These are phyloP conservation scores for Cariama cristata DNA, from an alignment of 2,113 vertebrate genomes.

Conservation along the genomic window DNA sequence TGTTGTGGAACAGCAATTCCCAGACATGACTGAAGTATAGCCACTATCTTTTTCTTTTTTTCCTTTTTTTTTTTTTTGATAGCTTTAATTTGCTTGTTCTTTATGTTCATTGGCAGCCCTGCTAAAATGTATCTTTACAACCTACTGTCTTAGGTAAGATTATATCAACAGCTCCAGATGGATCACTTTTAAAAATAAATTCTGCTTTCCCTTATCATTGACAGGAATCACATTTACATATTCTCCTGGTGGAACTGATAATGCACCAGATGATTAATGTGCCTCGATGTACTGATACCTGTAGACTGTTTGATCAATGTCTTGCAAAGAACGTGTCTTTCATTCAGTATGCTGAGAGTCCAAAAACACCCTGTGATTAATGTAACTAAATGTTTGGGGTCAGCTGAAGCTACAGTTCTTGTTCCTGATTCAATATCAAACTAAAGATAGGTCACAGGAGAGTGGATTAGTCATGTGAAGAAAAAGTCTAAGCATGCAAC, in stretches of 20 bases:
- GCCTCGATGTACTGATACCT: constrained; percentile 94
- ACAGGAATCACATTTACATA: constrained; percentile 99
- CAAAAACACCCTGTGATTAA: constrained; percentile 90
- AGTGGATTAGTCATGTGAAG: constrained; percentile 85
- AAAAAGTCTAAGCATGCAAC: constrained; percentile 65
- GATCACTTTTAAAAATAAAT: constrained; percentile 90
- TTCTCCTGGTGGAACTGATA: constrained; percentile 90
- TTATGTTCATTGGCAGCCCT: constrained; percentile 68
- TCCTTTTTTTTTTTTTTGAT: neutral
- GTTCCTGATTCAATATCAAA: constrained; percentile 81
- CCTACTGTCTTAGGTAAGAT: constrained; percentile 83
- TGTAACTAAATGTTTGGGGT: constrained; percentile 93
- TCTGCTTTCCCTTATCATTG: constrained; percentile 89
- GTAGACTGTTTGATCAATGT: constrained; percentile 90
- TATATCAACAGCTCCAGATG: constrained; percentile 84
- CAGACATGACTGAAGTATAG: neutral
- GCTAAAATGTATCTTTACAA: constrained; percentile 81
- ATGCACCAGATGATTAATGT: constrained; percentile 93
- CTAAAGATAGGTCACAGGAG: constrained; percentile 89
- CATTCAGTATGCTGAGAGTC: constrained; percentile 83
- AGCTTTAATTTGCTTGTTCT: constrained; percentile 75
- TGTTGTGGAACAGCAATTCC: neutral
- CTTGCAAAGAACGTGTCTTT: constrained; percentile 90
- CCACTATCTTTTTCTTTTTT: neutral
- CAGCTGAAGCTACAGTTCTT: constrained; percentile 77